Evolutionary conservation across 92 coral and sea anemone species (phyloP).

Genomic region (Bergia puertoricense): DNA sequence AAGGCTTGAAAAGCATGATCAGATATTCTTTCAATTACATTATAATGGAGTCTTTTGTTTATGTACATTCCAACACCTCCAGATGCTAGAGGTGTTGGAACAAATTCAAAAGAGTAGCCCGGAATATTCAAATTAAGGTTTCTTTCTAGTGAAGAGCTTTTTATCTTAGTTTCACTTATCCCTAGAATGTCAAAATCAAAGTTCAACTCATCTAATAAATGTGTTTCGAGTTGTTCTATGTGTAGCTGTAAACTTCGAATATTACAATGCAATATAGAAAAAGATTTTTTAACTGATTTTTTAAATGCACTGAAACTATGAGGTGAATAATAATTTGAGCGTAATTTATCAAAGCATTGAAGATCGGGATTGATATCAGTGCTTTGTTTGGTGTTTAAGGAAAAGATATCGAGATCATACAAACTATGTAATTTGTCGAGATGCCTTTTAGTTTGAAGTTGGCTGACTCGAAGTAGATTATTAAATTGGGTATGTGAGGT

Average conservation of each 20-base stretch:
- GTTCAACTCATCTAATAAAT: not conserved
- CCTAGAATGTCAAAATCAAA: too few relatives aligned
- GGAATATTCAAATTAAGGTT: too few relatives aligned
- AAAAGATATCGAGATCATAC: conserved; percentile 41
- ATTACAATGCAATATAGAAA: conserved; percentile 33
- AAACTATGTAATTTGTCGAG: conserved; percentile 43
- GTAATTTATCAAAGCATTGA: not conserved
- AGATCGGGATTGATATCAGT: conserved; percentile 9
- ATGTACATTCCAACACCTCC: too few relatives aligned
- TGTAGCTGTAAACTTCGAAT: conserved; percentile 21
- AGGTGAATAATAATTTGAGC: conserved; percentile 45
- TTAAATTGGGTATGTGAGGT: conserved; percentile 47
- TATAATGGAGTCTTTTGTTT: too few relatives aligned
- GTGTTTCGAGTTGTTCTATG: conserved; percentile 11
- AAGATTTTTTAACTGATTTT: conserved; percentile 18
- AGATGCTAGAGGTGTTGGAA: too few relatives aligned
- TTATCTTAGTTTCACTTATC: too few relatives aligned
- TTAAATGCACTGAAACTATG: conserved; percentile 47
- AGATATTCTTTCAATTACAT: too few relatives aligned
- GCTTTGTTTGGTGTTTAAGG: conserved; percentile 35
- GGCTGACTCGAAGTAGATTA: conserved; percentile 30
- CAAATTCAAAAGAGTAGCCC: too few relatives aligned
- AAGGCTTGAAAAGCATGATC: too few relatives aligned
- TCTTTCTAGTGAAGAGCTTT: too few relatives aligned
- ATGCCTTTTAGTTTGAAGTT: conserved; percentile 35